Evolutionary conservation across 2,113 vertebrate species (phyloP), one percentile per base, ranked within the genome.

Genomic region (Porphyrio hochstetteri): DNA sequence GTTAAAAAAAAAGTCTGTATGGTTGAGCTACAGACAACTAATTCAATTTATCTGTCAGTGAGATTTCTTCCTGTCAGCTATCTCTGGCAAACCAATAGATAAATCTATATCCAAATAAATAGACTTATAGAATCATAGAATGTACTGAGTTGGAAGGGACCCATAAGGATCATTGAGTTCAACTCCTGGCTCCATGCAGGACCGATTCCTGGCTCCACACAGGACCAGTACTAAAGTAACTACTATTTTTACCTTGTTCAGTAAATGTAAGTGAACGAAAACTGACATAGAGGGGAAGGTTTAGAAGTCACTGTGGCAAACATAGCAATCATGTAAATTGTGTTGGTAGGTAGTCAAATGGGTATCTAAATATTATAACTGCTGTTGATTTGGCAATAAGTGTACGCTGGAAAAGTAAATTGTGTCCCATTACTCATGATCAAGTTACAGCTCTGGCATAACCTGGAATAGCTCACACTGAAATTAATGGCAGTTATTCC

Each of bases 21-120:
- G 28, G 19, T 29, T 82, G 64, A 78, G 42, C 19, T 82, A 21
- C 70, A 55, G 63, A 82, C 12, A 7, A 82, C n/a, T 85, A 91
- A 86, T 72, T 89, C 57, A 92, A 68, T 94, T 87, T 82, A 69
- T 75, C 50, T 88, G 70, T 67, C 82, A 74, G 21, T 72, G 38
- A 82, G 78, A 85, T 57, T 50, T 23, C 24, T 57, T 82, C 33
- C 57, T 82, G 53, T 56, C 75, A 82, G 57, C 67, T 85, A 82
- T 61, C 42, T 82, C 36, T 95, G 40, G 57, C 20, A 88, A 85
- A 79, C 76, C 85, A 90, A 72, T 85, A 46, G 65, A 71, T 67
- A 88, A 91, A 94, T 90, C 55, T 83, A 65, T 63, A 82, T 69
- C 40, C 35, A 93, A 95, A 95, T 82, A 65, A 94, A 67, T 50